Evolutionary conservation across 2,113 vertebrate genomes (phyloP), one percentile per base, ranked within the genome.

Genomic region (Carassius gibelio): DNA sequence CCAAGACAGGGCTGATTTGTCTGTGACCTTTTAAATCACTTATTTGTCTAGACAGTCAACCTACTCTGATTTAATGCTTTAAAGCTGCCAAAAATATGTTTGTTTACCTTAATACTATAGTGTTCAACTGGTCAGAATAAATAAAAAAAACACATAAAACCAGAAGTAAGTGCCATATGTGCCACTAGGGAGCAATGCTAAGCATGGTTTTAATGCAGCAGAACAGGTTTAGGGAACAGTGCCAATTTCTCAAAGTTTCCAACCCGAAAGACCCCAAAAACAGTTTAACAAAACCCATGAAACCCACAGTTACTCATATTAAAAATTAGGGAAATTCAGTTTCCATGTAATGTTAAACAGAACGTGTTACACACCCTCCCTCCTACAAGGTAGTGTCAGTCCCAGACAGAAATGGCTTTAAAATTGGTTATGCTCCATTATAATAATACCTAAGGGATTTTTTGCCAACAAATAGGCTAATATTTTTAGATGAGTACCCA

Each of bases 161-260:
- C 52, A 3, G 57, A 26, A 0, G 14, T n/a, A 30, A 59, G 77
- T 42, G 36, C 6, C 23, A 64, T 14, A 17, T 14, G 52, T 64
- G 8, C 34, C 50, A 87, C 48, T n/a, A 38, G 72, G 79, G 61
- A 72, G 83, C 6, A 50, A 69, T 59, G 26, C 42, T 23, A 78
- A 83, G 52, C 48, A 3, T 38, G 19, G 15, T 59, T 48, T 76
- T 52, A 26, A 64, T 48, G 59, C n/a, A 15, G 6, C 14, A 61
- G 30, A 78, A 38, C n/a, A 86, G 48, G 26, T 48, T 76, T 6
- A 26, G 23, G 15, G 34, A 68, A 66, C 21, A 57, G 62, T n/a
- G 23, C 75, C 66, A 38, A 50, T 62, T 19, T 34, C 11, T 83
- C 64, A 79, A 21, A 48, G 38, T 83, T 87, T 87, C 85, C 75